A percentile compares a stretch with the other conserved stretches of the same genome.
These are phyloP conservation scores for Cryptophagus acutangulus DNA, from an alignment of 2,888 invertebrate species.

Conservation along the genomic window DNA sequence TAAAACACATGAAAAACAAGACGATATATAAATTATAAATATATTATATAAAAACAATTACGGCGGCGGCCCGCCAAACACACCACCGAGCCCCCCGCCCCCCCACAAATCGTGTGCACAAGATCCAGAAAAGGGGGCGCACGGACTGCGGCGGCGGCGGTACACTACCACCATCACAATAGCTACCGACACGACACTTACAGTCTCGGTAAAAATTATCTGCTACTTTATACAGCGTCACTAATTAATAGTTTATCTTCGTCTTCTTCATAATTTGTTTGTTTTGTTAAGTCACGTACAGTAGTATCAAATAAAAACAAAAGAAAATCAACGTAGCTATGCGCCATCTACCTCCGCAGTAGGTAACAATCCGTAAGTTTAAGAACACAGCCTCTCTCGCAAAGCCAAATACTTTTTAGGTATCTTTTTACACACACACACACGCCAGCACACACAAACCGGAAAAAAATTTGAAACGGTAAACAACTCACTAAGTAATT, in stretches of 20 bases:
- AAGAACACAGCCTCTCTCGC: conserved; percentile 58
- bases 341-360: conserved; percentile 35
- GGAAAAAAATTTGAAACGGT: too few relatives aligned
- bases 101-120: too few relatives aligned
- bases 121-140: too few relatives aligned
- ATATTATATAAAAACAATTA: conserved; percentile 45
- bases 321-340: conserved; percentile 35
- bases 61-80: too few relatives aligned
- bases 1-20: conserved; percentile 41
- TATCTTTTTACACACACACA: too few relatives aligned
- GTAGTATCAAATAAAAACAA: conserved; percentile 15
- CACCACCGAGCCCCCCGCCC: too few relatives aligned
- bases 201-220: conserved; percentile 42
- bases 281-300: conserved; percentile 23
- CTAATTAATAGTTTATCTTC: conserved; percentile 34
- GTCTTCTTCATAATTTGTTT: conserved; percentile 24
- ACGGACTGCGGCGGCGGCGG: conserved; percentile 19
- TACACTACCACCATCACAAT: conserved; percentile 44
- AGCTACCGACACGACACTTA: conserved; percentile 46
- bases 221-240: conserved; percentile 42
- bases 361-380: conserved; percentile 49
- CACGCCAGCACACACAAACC: too few relatives aligned
- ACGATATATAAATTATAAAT: conserved; percentile 49
- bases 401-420: conserved; percentile 55
- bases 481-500: conserved; percentile 34